Base-by-base conservation (phyloP, 2,888 invertebrate genomes). In the Lottia scabra region DNA sequence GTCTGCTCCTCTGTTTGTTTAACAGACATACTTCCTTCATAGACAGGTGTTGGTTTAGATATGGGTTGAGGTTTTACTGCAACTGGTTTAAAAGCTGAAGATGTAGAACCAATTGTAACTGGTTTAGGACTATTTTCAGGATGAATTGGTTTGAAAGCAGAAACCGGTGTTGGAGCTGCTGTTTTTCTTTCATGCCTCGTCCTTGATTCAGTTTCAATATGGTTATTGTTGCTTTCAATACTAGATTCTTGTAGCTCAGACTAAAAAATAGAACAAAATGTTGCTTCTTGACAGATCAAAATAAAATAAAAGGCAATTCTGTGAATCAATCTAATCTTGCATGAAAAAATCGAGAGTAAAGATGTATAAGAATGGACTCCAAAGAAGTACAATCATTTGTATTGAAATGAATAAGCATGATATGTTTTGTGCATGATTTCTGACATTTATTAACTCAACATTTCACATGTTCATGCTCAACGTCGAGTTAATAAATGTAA, bases 71-170 rank as follows among this genome's bases (percentile, higher is more conserved):
- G 70, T 69, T 83, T 82, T 45, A 75, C 73, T n/a, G 79, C 74
- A 30, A 85, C 75, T n/a, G 83, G 82, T 65, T 79, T 79, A 73
- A 85, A 85, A 16, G 84, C 84, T n/a, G 82, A 78, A 13, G 71
- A 45, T 19, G 76, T 65, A 26, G 78, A 68, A n/a, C 73, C 72
- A 38, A 77, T 71, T 38, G 77, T 73, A 27, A 75, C 71, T 15
- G 77, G 80, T 63, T 71, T 70, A 23, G 56, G 46, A 5, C 27
- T n/a, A 26, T 66, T 46, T 30, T 63, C 46, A 72, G 80, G 80
- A 70, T 80, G 78, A 68, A 83, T 72, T 65, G 83, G 79, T 23
- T 78, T 76, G 65, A 81, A 81, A 23, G 78, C 77, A 15, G 79
- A 77, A n/a, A 74, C 71, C 38, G 72, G 63, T 12, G 65, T 45